phyloP scores from a whole-genome alignment of 2,888 invertebrate species.

The Eristalinus sepulchralis region DNA sequence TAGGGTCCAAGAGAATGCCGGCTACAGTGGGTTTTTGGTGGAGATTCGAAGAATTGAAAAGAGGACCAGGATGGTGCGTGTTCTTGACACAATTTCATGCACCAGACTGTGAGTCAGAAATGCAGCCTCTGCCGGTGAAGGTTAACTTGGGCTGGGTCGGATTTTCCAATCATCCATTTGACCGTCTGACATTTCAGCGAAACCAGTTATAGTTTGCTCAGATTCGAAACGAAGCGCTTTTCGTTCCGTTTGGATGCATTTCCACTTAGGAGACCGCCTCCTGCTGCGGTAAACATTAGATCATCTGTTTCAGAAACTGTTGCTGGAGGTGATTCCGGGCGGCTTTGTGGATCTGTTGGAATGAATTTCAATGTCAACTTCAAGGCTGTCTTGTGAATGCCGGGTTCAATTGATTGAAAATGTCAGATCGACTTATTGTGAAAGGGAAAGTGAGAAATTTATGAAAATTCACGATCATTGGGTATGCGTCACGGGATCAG shows the following conservation, averaged over 20 bases:
- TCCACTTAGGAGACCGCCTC: background rate
- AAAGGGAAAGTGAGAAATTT: too few relatives aligned
- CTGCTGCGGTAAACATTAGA: background rate
- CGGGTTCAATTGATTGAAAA: too few relatives aligned
- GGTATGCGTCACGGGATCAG: too few relatives aligned
- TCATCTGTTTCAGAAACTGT: background rate
- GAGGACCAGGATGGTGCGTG: background rate
- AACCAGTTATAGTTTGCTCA: background rate
- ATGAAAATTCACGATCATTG: too few relatives aligned
- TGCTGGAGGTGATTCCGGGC: too few relatives aligned
- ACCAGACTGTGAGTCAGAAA: background rate
- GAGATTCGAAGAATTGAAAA: background rate
- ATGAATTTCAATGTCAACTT: too few relatives aligned
- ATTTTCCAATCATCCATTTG: background rate
- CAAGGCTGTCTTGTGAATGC: too few relatives aligned
- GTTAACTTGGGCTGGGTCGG: background rate
- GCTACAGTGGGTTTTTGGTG: constrained; percentile 4
- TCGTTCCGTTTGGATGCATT: background rate
- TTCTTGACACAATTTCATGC: background rate
- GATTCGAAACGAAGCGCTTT: background rate
- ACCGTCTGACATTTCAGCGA: background rate
- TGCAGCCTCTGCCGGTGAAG: background rate
- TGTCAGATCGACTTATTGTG: too few relatives aligned
- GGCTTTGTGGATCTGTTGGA: too few relatives aligned
- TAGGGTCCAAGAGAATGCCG: too few relatives aligned